Base-by-base conservation (phyloP, 1,140 invertebrate genomes). In the Spodoptera frugiperda region DNA sequence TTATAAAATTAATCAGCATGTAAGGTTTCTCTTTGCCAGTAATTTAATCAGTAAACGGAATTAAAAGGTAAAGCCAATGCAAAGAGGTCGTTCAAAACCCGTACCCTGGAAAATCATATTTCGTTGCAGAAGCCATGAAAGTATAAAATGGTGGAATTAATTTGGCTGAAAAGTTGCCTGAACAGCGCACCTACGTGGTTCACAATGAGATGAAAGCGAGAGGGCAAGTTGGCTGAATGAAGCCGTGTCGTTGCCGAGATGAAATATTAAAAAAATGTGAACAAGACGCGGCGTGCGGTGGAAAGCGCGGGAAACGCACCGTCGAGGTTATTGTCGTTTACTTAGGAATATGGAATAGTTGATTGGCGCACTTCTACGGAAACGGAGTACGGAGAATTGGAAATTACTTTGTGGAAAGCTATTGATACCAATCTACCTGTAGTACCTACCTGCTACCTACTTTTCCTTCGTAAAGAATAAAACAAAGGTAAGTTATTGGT, bases 191-290 rank as follows among this genome's bases (percentile, higher is more conserved):
- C 59, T 63, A 44, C 59, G 74, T 63, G 48, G 55, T 71, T 67
- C 82, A 91, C 90, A 91, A 92, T 89, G 87, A 86, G 87, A 91
- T 92, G 91, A 92, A 92, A 91, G 89, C 86, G 86, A 89, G 88
- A 88, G 86, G 85, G 82, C 83, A 86, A 88, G 81, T 85, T 86
- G 85, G 85, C 83, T 87, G 89, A 87, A 87, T 90, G 89, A 91
- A 88, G 88, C 90, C 86, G 68, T 78, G 83, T 77, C 84, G 80
- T 76, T 86, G 85, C 84, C 79, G 72, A 71, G 84, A 79, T 91
- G 86, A 87, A 87, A 91, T 92, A 91, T 91, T 91, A 91, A 92
- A 88, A 92, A 89, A 88, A 85, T 73, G 79, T 59, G 86, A 83
- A 83, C 84, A 82, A 81, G 82, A 84, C 78, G 79, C 82, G 80